Conservation (phyloP, 2,888 invertebrate species). For the Parnassius smintheus region DNA sequence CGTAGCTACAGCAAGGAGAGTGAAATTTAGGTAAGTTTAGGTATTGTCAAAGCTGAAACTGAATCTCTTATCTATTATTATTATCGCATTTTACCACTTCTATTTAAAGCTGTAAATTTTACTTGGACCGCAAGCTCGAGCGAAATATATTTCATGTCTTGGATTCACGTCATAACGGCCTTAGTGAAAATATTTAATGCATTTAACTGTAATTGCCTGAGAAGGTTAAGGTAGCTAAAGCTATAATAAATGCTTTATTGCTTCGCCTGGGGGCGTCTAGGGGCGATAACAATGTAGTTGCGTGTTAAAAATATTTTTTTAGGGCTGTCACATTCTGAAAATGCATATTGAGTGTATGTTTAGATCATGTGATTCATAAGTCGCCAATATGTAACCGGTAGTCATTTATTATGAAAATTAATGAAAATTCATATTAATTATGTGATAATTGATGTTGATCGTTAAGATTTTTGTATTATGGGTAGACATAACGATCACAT, state of each 20-base stretch:
- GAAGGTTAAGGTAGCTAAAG: background rate
- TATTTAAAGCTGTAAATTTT: background rate
- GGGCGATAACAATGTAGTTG: slow-evolving; percentile 1
- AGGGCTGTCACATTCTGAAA: background rate
- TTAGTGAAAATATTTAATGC: background rate
- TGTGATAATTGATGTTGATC: too few relatives aligned
- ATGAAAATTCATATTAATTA: too few relatives aligned
- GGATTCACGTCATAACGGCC: background rate
- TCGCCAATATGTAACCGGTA: too few relatives aligned
- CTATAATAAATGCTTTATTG: background rate
- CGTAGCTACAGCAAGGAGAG: background rate
- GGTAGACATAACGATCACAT: too few relatives aligned
- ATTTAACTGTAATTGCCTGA: background rate
- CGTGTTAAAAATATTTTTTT: background rate
- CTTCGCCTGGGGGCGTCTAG: background rate
- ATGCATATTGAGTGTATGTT: background rate
- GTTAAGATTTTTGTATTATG: too few relatives aligned
- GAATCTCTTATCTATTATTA: background rate
- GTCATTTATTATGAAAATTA: too few relatives aligned
- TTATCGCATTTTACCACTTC: background rate
- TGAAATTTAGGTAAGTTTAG: background rate
- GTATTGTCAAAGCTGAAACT: background rate
- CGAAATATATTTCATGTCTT: background rate
- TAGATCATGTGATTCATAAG: too few relatives aligned
- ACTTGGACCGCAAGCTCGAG: too few relatives aligned